A percentile compares a stretch with the other conserved stretches of the same genome.
Evolutionary conservation across 2,113 vertebrate species (phyloP).

Genomic region (Zingel zingel): DNA sequence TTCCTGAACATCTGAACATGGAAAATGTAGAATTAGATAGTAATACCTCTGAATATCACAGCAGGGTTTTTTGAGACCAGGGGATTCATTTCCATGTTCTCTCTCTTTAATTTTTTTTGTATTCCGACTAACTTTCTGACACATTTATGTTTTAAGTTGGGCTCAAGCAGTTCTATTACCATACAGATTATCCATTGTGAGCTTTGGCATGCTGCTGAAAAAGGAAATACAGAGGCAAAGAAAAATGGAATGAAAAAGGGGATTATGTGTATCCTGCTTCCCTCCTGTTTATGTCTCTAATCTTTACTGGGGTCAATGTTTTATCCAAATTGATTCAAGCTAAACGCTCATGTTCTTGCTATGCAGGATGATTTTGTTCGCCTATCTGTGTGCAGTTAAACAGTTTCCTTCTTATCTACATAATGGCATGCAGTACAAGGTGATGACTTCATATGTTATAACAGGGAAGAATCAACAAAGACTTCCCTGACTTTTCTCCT

Average conservation of each 20-base stretch:
- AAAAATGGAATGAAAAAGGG: constrained; percentile 73
- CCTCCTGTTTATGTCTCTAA: constrained; percentile 75
- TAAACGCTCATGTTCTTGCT: constrained; percentile 59
- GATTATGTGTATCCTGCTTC: constrained; percentile 77
- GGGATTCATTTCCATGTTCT: constrained; percentile 85
- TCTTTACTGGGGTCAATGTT: constrained; percentile 80
- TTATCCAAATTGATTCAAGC: constrained; percentile 80
- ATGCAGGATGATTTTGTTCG: constrained; percentile 22
- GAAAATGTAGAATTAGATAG: constrained; percentile 91
- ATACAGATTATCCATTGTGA: constrained; percentile 83
- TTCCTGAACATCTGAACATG: constrained; percentile 91
- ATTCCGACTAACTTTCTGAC: constrained; percentile 87
- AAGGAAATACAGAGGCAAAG: constrained; percentile 64
- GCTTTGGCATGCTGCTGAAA: constrained; percentile 65
- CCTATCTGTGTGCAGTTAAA: constrained; percentile 44
- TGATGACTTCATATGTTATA: constrained; percentile 55
- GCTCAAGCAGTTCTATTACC: constrained; percentile 85
- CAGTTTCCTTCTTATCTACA: constrained; percentile 58
- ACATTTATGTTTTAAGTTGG: constrained; percentile 88
- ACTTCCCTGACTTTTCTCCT: constrained; percentile 1
- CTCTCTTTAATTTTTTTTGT: constrained; percentile 76
- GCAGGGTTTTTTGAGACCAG: constrained; percentile 81
- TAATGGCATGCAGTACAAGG: constrained; percentile 27
- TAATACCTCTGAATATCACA: constrained; percentile 89
- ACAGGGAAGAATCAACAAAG: constrained; percentile 17